These are phyloP conservation scores for Tigriopus californicus DNA, from an alignment of 2,888 invertebrate genomes.

Conservation along the genomic window DNA sequence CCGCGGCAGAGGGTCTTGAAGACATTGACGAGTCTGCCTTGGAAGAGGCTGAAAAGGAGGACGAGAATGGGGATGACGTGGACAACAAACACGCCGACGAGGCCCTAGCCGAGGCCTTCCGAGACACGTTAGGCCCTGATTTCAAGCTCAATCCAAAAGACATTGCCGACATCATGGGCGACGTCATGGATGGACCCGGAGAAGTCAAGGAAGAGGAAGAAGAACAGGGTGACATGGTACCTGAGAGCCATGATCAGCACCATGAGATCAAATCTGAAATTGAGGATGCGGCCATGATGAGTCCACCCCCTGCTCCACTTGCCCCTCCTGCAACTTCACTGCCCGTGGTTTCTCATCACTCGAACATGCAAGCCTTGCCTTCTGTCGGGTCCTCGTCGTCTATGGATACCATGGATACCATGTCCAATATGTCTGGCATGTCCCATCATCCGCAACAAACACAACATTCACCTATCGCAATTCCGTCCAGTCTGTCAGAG, in stretches of 20 bases:
- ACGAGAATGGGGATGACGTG: conserved; percentile 13
- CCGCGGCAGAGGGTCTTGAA: conserved; percentile 21
- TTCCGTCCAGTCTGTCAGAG: too few species aligned
- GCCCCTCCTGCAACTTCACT: too few species aligned
- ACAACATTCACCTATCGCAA: too few species aligned
- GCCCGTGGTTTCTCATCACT: too few species aligned
- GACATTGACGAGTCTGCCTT: conserved; percentile 6
- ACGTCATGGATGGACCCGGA: conserved; percentile 39
- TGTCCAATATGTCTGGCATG: too few species aligned
- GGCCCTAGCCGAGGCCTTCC: conserved; percentile 31
- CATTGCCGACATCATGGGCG: conserved; percentile 78
- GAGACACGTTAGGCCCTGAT: conserved; percentile 41
- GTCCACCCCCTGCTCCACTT: too few species aligned
- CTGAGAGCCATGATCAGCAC: too few species aligned
- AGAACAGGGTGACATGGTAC: not conserved
- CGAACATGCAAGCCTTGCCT: too few species aligned
- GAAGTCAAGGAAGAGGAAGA: not conserved
- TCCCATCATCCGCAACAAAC: too few species aligned
- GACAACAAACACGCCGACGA: conserved; percentile 32
- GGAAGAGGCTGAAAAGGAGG: conserved; percentile 15
- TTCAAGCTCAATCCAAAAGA: conserved; percentile 67
- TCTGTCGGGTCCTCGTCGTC: too few species aligned
- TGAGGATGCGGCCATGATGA: not conserved
- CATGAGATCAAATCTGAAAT: not conserved
- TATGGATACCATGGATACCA: too few species aligned